Evolutionary conservation across 2,888 invertebrate species (phyloP).

Genomic region (Elmis aenea): DNA sequence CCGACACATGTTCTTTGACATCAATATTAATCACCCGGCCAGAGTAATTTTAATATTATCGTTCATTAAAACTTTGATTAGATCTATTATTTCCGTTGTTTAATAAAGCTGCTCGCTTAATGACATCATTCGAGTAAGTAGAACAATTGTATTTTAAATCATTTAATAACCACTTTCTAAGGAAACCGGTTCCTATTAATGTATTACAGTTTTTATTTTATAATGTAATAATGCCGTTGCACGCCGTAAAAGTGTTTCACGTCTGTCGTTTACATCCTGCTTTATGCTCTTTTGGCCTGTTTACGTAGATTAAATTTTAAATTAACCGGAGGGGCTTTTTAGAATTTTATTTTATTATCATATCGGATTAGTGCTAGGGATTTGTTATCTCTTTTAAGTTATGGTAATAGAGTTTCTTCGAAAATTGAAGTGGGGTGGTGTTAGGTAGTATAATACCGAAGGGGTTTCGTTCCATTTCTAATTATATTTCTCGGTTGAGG

Average conservation of each 20-base stretch:
- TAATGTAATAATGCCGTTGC: constrained; percentile 29
- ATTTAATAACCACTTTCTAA: constrained; percentile 42
- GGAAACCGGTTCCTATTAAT: constrained; percentile 39
- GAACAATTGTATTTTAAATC: constrained; percentile 42
- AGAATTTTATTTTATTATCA: background rate
- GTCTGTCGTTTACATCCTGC: constrained; percentile 6
- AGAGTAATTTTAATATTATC: constrained; percentile 18
- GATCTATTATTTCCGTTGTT: constrained; percentile 18
- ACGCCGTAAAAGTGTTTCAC: constrained; percentile 8
- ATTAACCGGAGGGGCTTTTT: too few relatives aligned
- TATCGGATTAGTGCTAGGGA: background rate
- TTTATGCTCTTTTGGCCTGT: too few relatives aligned
- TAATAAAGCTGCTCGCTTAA: constrained; percentile 32
- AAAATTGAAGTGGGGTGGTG: background rate
- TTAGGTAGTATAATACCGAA: background rate
- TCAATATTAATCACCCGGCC: constrained; percentile 25
- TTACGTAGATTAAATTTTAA: too few relatives aligned
- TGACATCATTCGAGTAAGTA: constrained; percentile 41
- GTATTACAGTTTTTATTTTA: constrained; percentile 29
- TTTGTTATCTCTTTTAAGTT: background rate
- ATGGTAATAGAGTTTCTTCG: background rate
- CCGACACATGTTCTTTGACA: constrained; percentile 21
- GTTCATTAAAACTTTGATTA: constrained; percentile 20
- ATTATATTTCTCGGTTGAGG: too few relatives aligned
- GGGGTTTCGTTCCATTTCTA: too few relatives aligned